Evolutionary conservation across 2,888 invertebrate species (phyloP).

Genomic region (Elegia similella): DNA sequence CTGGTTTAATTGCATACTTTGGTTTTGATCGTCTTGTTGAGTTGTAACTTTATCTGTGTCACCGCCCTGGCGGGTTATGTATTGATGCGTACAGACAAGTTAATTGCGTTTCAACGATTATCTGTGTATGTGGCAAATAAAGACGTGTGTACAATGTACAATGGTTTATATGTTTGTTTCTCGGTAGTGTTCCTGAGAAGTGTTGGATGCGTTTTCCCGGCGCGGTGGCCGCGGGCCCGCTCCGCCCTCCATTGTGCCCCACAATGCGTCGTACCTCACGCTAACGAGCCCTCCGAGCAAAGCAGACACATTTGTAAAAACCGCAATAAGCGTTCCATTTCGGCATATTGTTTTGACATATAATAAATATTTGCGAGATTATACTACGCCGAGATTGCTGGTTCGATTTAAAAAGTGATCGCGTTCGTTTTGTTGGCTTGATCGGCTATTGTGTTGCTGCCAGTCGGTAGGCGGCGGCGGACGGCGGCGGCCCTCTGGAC

Average conservation of each 20-base stretch:
- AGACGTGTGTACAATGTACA: neutral
- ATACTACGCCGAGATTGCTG: constrained; percentile 64
- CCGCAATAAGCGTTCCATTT: constrained; percentile 77
- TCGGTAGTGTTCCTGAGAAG: constrained; percentile 42
- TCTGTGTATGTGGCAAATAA: neutral
- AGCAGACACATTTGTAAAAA: constrained; percentile 80
- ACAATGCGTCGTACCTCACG: constrained; percentile 77
- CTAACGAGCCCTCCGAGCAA: constrained; percentile 78
- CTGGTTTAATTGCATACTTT: constrained; percentile 16
- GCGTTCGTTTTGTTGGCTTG: constrained; percentile 51
- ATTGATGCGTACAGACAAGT: neutral
- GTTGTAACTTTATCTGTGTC: constrained; percentile 1
- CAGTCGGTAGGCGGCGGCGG: constrained; percentile 39
- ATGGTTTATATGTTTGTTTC: constrained; percentile 30
- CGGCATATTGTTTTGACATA: constrained; percentile 82
- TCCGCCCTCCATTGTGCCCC: constrained; percentile 73
- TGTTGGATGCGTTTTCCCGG: constrained; percentile 54
- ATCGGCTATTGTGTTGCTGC: constrained; percentile 49
- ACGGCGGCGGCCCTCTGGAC: constrained; percentile 41
- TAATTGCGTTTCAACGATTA: neutral
- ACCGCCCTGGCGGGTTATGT: constrained; percentile 9
- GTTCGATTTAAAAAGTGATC: constrained; percentile 66
- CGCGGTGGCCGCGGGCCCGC: constrained; percentile 51
- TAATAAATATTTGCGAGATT: constrained; percentile 81
- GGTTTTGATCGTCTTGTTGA: constrained; percentile 3